A percentile compares a stretch with the other conserved stretches of the same genome.
These are phyloP conservation scores for Carduelis carduelis DNA, from an alignment of 2,797 vertebrate genomes.

Conservation along the genomic window DNA sequence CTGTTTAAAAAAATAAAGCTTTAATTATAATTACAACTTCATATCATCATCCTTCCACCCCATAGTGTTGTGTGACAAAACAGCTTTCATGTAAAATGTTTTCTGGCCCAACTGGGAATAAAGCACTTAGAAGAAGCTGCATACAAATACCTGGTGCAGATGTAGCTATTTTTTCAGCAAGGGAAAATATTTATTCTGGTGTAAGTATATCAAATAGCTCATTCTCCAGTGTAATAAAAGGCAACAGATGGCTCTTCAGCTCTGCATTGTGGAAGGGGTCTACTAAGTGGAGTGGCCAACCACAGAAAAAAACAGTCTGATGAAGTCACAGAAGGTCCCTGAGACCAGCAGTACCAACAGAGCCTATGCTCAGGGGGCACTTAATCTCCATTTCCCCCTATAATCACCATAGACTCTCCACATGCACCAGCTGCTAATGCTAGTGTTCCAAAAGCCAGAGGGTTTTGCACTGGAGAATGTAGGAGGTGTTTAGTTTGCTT, in stretches of 20 bases:
- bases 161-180: neutral
- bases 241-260: neutral
- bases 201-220: neutral
- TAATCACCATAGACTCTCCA: neutral
- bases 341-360: neutral
- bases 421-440: neutral
- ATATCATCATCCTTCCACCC: neutral
- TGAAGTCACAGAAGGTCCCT: neutral
- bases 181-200: neutral
- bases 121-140: neutral
- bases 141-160: neutral
- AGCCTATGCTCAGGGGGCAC: neutral
- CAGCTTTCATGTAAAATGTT: neutral
- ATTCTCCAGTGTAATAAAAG: neutral
- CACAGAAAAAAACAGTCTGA: neutral
- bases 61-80: neutral
- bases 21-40: neutral
- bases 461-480: neutral
- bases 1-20: neutral
- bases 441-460: neutral
- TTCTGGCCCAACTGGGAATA: neutral
- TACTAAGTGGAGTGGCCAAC: neutral
- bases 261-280: neutral
- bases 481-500: slow-evolving; percentile 3
- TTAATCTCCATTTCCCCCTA: neutral